A percentile compares a stretch with the other conserved stretches of the same genome.
These are phyloP conservation scores for Megaustenia siamemsis DNA, from an alignment of 2,888 invertebrate genomes.

Conservation along the genomic window DNA sequence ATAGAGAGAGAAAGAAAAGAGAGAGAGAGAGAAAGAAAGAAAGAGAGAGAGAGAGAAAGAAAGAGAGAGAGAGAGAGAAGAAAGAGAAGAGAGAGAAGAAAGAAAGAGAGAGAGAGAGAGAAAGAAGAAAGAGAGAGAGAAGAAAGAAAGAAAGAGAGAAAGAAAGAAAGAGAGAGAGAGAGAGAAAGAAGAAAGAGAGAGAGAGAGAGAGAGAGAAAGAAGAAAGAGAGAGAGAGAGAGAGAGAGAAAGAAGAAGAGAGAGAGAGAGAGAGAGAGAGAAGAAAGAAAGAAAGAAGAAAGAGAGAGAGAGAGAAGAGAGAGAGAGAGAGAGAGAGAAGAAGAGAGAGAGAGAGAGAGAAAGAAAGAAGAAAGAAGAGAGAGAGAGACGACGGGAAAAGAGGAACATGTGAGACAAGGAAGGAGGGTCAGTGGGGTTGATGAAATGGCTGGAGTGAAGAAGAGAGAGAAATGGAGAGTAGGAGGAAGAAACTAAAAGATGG, in stretches of 20 bases:
- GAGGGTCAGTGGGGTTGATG: too few species aligned
- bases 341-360: neutral
- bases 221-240: too few species aligned
- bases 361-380: neutral
- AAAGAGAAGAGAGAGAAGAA: neutral
- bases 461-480: too few species aligned
- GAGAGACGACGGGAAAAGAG: neutral
- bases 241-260: too few species aligned
- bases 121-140: neutral
- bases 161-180: neutral
- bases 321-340: neutral
- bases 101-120: neutral
- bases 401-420: neutral
- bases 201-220: too few species aligned
- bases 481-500: too few species aligned
- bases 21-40: slow-evolving; percentile 29
- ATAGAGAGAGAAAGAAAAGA: too few species aligned
- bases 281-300: too few species aligned
- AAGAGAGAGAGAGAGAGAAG: neutral
- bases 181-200: neutral
- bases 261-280: too few species aligned
- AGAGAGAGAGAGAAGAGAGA: neutral
- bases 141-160: neutral
- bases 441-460: too few species aligned
- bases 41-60: slow-evolving; percentile 28